These are phyloP conservation scores for Chitala chitala DNA, from an alignment of 2,113 vertebrate genomes.

Conservation along the genomic window DNA sequence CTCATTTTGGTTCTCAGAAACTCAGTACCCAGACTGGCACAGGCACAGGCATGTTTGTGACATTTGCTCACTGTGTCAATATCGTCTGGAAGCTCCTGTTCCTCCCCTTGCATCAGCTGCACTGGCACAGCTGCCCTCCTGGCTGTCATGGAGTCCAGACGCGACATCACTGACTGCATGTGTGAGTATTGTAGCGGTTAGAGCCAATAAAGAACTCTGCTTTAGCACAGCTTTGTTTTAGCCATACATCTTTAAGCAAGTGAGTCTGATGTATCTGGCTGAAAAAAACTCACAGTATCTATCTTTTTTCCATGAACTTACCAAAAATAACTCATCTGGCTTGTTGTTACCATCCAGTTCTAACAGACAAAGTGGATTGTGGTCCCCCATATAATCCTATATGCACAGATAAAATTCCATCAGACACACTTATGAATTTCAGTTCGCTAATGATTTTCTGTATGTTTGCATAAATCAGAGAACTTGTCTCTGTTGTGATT, in stretches of 20 bases:
- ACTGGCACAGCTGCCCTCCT: constrained; percentile 63
- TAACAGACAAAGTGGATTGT: constrained; percentile 68
- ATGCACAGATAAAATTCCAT: constrained; percentile 2
- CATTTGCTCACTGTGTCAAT: constrained; percentile 60
- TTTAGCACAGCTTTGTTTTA: too few species aligned
- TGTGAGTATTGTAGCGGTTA: too few species aligned
- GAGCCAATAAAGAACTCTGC: neutral
- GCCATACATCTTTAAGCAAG: too few species aligned
- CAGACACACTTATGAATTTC: neutral
- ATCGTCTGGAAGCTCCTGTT: constrained; percentile 40
- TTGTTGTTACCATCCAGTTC: constrained; percentile 80
- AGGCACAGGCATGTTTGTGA: neutral
- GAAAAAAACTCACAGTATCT: neutral
- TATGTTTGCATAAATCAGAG: too few species aligned
- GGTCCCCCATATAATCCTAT: constrained; percentile 75
- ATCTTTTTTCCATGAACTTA: constrained; percentile 43
- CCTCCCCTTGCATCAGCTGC: constrained; percentile 62
- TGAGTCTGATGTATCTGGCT: too few species aligned
- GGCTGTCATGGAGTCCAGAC: constrained; percentile 74
- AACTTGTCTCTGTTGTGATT: too few species aligned
- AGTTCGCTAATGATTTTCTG: neutral
- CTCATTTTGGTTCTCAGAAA: neutral
- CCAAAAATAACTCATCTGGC: constrained; percentile 65
- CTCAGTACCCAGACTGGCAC: neutral
- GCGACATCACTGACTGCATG: constrained; percentile 65